Conservation (phyloP, 2,113 vertebrate species). For the Rostratula benghalensis region DNA sequence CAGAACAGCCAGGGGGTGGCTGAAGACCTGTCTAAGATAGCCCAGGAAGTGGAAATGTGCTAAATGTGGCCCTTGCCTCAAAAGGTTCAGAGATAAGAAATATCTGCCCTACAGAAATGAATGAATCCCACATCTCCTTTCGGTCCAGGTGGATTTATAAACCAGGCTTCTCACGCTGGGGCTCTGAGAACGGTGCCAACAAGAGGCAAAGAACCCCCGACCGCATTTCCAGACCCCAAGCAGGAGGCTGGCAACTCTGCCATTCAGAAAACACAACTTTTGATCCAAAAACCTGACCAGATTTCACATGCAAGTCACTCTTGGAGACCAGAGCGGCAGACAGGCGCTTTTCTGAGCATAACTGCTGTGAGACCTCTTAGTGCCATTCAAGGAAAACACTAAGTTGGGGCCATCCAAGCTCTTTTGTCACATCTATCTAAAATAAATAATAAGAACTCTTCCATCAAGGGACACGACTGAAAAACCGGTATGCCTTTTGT, state of each 20-base stretch:
- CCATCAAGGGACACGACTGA: not conserved
- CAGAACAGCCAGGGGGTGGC: not conserved
- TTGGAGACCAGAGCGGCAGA: not conserved
- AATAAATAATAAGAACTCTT: slow-evolving; percentile 34
- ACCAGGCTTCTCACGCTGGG: not conserved
- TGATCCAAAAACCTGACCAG: not conserved
- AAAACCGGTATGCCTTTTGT: not conserved
- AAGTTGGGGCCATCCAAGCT: not conserved
- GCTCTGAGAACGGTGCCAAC: rapidly evolving
- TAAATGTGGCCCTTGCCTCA: not conserved
- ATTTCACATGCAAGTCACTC: not conserved
- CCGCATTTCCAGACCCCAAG: not conserved
- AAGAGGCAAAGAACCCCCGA: not conserved
- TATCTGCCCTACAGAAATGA: not conserved
- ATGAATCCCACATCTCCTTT: not conserved
- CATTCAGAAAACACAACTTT: not conserved
- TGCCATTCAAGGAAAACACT: not conserved
- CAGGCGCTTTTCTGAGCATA: not conserved
- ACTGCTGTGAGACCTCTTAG: not conserved
- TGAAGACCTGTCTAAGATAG: not conserved
- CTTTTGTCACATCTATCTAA: not conserved
- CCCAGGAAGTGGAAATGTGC: not conserved
- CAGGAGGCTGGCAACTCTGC: not conserved
- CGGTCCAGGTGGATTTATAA: not conserved
- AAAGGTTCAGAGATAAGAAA: not conserved